Evolutionary conservation across 2,113 vertebrate genomes (phyloP).

Genomic region (Antigone vipio): DNA sequence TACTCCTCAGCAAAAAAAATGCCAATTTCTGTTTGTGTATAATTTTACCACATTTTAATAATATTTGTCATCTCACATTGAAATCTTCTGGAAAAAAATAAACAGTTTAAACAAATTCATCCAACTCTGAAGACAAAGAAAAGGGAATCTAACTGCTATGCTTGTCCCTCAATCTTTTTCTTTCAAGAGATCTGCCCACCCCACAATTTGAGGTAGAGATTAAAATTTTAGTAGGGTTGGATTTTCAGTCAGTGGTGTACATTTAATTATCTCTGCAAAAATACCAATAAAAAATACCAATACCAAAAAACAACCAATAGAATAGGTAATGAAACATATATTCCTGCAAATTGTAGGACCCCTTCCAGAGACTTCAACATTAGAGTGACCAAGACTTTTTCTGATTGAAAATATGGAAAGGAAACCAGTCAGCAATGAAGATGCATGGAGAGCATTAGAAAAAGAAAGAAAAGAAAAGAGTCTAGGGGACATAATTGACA

Average conservation of each 20-base stretch:
- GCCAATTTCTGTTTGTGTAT: background rate
- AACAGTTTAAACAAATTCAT: background rate
- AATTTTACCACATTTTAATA: background rate
- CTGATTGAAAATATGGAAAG: background rate
- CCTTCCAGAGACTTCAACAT: background rate
- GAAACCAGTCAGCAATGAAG: background rate
- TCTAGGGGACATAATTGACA: background rate
- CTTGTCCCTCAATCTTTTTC: background rate
- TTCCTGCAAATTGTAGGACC: background rate
- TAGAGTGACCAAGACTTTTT: background rate
- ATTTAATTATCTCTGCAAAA: background rate
- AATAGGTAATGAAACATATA: background rate
- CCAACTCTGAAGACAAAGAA: background rate
- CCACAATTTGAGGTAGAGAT: background rate
- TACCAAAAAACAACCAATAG: background rate
- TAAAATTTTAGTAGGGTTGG: background rate
- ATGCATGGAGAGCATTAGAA: background rate
- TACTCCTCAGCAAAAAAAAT: background rate
- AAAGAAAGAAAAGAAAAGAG: background rate
- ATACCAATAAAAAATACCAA: background rate
- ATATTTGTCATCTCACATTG: background rate
- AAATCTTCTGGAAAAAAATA: background rate
- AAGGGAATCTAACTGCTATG: background rate
- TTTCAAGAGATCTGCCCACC: background rate
- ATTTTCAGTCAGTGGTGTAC: background rate